Base-by-base conservation (phyloP, 1,140 invertebrate genomes). In the Andrena cerasifolii region DNA sequence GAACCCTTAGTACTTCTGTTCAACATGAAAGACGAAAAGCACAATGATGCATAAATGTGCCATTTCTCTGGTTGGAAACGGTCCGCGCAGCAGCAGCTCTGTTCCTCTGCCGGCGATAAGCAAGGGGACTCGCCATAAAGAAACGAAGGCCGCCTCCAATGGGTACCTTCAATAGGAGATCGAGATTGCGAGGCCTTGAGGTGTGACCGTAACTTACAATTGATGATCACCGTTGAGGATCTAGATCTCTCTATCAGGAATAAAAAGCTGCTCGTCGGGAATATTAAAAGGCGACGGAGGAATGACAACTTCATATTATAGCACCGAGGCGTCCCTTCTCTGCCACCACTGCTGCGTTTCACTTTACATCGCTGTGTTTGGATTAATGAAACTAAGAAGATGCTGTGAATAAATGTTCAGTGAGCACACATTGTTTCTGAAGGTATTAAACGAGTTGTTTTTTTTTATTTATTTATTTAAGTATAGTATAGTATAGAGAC, bases 191-290 rank as follows among this genome's bases (percentile, higher is more conserved):
- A 12, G 28, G 65, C 54, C 74, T 61, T 47, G 33, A 59, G 74
- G 65, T 59, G 74, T 47, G 54, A 77, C 65, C 56, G 45, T 70
- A 77, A 61, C 54, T 14, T 24, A 31, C 65, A 49, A 77, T 70
- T 61, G 65, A 75, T 49, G 43, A 77, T 65, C 70, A 53, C 8
- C 56, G 45, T 24, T 28, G 12, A 18, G 66, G 53, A 76, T 71
- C 74, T 79, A 24, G 47, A 74, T 76, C 65, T 79, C 47, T 65
- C 72, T 68, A 56, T 58, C 45, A 36, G 31, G 21, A 75, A 33
- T 36, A 63, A 66, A 76, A 66, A 70, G n/a, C 18, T 12, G n/a
- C 43, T 49, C 33, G 28, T 33, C 49, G 56, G 43, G 54, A 31
- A 63, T 78, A 63, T 74, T 61, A 67, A 67, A 36, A 68, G 43